Evolutionary conservation across 2,888 invertebrate species (phyloP), one percentile per base, ranked within the genome.

Genomic region (Drosophila ustulata): DNA sequence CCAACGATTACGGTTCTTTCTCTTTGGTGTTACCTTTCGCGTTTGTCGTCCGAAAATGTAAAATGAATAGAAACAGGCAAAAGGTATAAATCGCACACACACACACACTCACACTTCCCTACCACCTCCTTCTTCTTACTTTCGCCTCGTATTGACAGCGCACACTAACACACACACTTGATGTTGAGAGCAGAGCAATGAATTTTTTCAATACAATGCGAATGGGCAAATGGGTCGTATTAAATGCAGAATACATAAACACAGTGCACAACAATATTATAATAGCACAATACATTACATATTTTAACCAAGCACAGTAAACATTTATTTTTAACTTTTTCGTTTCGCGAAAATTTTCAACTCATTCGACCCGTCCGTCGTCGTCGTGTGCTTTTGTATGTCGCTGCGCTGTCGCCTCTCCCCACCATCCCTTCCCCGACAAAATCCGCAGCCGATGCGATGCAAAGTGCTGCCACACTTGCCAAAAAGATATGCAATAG

Each of bases 241-340:
- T 49, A 41, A 32, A 43, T 45, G 47, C 47, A 50, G 57, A 75
- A 59, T 50, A 11, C 47, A 79, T 63, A 53, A 75, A 61, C 52
- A 59, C 49, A 68, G 63, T 66, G 51, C 66, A 74, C 68, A 58
- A 58, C 47, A 68, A 65, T 68, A 62, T 61, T 61, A 53, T 46
- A 37, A n/a, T 11, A 66, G 65, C 59, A 69, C 55, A 51, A 59
- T 71, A 77, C 62, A 66, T 50, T 71, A 65, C 52, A 70, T 66
- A 71, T 74, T 73, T 78, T 71, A 78, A 68, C 72, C 77, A 76
- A 80, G 82, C 81, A 80, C 88, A 80, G 77, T 83, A 88, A 82
- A 85, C 82, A 80, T 88, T 89, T 89, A 90, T 89, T 90, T 91
- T 83, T 86, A 87, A 77, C 82, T 88, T 88, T 80, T 82, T 77